Percentiles rank a stretch among this genome's conserved stretches.
phyloP scores from a whole-genome alignment of 2,888 invertebrate species.

The Litoditis marina region DNA sequence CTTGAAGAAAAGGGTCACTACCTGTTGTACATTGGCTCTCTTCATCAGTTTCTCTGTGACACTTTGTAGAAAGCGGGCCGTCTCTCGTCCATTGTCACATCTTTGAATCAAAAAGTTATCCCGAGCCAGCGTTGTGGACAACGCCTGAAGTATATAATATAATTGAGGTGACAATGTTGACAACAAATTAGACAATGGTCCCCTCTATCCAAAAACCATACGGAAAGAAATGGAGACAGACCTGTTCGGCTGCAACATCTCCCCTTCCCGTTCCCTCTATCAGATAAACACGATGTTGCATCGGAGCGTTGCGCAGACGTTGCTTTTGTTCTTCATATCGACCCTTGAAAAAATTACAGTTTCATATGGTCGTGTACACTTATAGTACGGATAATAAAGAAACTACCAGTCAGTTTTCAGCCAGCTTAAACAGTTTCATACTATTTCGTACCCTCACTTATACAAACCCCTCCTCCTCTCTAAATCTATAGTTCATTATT shows the following conservation, averaged over 20 bases:
- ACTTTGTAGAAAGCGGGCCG: constrained; percentile 50
- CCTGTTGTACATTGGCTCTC: neutral
- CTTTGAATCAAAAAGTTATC: constrained; percentile 54
- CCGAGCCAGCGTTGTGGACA: constrained; percentile 48
- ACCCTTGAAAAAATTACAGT: constrained; percentile 21
- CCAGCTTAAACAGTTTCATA: no score
- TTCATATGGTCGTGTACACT: neutral
- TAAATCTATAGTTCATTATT: no score
- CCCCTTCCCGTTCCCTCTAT: constrained; percentile 27
- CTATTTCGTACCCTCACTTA: neutral
- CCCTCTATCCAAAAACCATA: neutral
- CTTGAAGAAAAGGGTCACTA: neutral
- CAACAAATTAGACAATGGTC: neutral
- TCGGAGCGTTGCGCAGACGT: constrained; percentile 41
- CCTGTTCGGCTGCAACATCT: constrained; percentile 30
- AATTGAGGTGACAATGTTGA: no score
- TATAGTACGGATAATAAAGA: no score
- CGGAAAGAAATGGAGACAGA: neutral
- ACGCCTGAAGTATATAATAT: no score
- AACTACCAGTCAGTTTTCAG: no score
- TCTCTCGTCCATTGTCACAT: constrained; percentile 42
- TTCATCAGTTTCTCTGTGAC: constrained; percentile 34
- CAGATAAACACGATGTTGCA: constrained; percentile 34
- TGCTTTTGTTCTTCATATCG: constrained; percentile 58
- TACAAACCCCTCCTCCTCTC: no score